Base-by-base conservation (phyloP, 2,888 invertebrate species). In the Aporophyla lueneburgensis region DNA sequence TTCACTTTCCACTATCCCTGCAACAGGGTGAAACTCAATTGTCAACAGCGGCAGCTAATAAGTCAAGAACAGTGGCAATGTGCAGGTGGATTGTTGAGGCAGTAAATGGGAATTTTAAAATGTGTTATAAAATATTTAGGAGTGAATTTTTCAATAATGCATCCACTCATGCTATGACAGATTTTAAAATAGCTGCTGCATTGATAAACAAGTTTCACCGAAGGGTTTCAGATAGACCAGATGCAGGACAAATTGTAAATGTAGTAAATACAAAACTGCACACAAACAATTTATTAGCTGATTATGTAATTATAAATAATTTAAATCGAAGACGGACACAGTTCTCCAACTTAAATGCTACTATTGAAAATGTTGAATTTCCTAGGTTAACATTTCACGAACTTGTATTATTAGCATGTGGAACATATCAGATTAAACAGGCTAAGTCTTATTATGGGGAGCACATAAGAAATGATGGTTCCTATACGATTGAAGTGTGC, bases 381-480 rank as follows among this genome's bases (percentile, higher is more conserved):
- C 69, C 68, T 68, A 43, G 27, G 16, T 54, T 71, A 62, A 62
- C n/a, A 67, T 67, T 53, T 53, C 1, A 67, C 53, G 16, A 53
- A 43, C 75, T 56, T 68, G 73, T 59, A 27, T 67, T 67, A 53
- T 21, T 67, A 7, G n/a, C 53, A 21, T 53, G n/a, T 16, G 65
- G 65, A 27, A 24, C 24, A 49, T 65, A 65, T 65, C 49, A 65
- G 40, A 65, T 65, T 27, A 51, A 65, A 49, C 58, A 59, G 58
- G 58, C 58, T 2, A 59, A 61, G 33, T 61, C 61, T 61, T 61
- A 61, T 24, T 63, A 69, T 59, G 58, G 69, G 24, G 68, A 69
- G n/a, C 68, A 68, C 56, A 33, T 68, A 24, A 24, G 68, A 40
- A 33, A 69, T 16, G n/a, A 70, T 70, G 70, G 49, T 70, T 61